Base-by-base conservation (phyloP, 2,113 vertebrate species). In the Actenoides hombroni region DNA sequence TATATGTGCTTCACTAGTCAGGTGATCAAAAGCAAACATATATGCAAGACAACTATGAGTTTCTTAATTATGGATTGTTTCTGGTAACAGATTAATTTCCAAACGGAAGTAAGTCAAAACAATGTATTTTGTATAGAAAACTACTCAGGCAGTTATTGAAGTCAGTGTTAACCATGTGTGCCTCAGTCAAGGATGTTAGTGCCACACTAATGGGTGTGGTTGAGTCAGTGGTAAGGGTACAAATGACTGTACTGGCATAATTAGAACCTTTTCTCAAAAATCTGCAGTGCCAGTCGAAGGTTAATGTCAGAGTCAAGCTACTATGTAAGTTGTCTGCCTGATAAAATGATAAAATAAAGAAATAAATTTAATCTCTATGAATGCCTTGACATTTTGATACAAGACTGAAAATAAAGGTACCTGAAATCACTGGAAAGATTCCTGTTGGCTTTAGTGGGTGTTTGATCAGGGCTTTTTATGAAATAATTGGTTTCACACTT, bases 191-290 rank as follows among this genome's bases (percentile, higher is more conserved):
- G 48, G 24, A 61, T 1, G 2, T 56, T 16, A 13, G 23, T 68
- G 65, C 46, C 74, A 42, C n/a, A 6, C 13, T 21, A 23, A n/a
- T 0, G 2, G 23, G 4, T 56, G 37, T 0, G 0, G 29, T 23
- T 51, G 65, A 60, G 23, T 75, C 70, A 86, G 23, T 48, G 33
- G 19, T 46, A 82, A 48, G 9, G n/a, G 35, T 39, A 75, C 8
- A 56, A 87, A 85, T 76, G 13, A 39, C 35, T 71, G 33, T 51
- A 37, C 16, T 1, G 3, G 19, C 33, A 57, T 60, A 68, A 71
- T 12, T 79, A 49, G 35, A 75, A 75, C 1, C 5, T 79, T 91
- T 90, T 42, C 74, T 68, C 33, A 67, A 75, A 88, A 87, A 35
- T 15, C 10, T 56, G 23, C 33, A 49, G 16, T 64, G n/a, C 23